phyloP scores from a whole-genome alignment of 2,888 invertebrate genomes.

The Agrypnus murinus region DNA sequence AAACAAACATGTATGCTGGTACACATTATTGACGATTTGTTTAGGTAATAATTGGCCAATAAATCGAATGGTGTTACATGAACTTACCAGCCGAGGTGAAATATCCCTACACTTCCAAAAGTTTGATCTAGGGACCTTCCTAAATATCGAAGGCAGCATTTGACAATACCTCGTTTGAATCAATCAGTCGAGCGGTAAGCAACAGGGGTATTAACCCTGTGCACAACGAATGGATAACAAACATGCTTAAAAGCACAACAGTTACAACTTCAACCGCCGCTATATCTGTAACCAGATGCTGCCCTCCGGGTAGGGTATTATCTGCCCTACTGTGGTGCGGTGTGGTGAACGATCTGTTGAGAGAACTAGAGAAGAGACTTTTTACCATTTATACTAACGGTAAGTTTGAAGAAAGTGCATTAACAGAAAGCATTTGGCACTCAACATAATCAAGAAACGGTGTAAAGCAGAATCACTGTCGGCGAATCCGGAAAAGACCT shows the following conservation, averaged over 20 bases:
- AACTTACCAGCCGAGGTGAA: background rate
- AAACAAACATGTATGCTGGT: too few relatives aligned
- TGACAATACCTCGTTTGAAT: slow-evolving; percentile 7
- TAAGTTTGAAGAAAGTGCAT: background rate
- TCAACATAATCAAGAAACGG: background rate
- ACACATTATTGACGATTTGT: too few relatives aligned
- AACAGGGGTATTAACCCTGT: background rate
- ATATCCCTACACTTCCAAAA: background rate
- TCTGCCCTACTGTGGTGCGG: background rate
- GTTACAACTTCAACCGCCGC: background rate
- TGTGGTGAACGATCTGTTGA: background rate
- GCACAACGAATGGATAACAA: background rate
- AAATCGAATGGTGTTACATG: background rate
- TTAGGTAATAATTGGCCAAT: too few relatives aligned
- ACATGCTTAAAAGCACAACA: background rate
- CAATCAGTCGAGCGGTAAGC: background rate
- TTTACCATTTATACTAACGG: background rate
- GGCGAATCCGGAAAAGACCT: background rate
- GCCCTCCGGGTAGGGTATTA: background rate
- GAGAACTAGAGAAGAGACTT: background rate
- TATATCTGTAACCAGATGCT: too few relatives aligned
- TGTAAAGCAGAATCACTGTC: background rate
- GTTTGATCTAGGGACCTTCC: background rate
- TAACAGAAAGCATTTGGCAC: background rate
- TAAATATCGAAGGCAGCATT: background rate